Conservation (phyloP, 2,888 invertebrate species). For the Hyalella azteca region DNA sequence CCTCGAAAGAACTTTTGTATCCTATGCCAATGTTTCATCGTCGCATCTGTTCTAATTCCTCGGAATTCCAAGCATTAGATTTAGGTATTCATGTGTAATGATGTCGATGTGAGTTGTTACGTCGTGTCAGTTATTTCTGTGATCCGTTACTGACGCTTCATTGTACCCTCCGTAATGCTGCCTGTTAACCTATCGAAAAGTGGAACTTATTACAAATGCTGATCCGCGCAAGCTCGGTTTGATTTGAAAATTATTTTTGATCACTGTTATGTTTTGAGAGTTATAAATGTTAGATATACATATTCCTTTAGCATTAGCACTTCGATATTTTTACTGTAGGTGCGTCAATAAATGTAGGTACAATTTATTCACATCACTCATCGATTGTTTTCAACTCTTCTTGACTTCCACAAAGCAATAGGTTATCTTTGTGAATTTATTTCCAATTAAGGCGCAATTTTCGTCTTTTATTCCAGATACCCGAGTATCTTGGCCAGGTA, state of each 20-base stretch:
- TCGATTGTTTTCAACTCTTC: too few relatives aligned
- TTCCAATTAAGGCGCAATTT: too few relatives aligned
- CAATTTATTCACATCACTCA: too few relatives aligned
- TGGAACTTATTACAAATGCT: too few relatives aligned
- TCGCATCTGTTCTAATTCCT: not conserved
- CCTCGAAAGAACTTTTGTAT: too few relatives aligned
- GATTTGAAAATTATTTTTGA: not conserved
- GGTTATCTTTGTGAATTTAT: too few relatives aligned
- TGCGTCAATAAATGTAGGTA: slow-evolving; percentile 1
- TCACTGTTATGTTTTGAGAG: slow-evolving; percentile 13
- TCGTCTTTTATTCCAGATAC: too few relatives aligned
- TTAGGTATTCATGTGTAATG: not conserved
- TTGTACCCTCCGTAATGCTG: not conserved
- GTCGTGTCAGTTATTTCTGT: not conserved
- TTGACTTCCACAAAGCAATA: too few relatives aligned
- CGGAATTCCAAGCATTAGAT: slow-evolving; percentile 2
- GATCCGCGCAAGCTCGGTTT: too few relatives aligned
- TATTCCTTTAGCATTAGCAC: slow-evolving; percentile 26
- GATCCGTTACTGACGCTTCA: not conserved
- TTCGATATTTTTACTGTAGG: not conserved
- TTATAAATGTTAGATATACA: slow-evolving; percentile 26
- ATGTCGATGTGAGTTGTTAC: not conserved
- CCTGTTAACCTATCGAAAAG: not conserved
- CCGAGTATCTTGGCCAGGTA: too few relatives aligned
- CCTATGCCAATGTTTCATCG: too few relatives aligned